Percentiles rank a stretch among this genome's conserved stretches.
phyloP scores from a whole-genome alignment of 30 jellyfish, hydroid and myxozoan species.

The Haliclystus octoradiatus region DNA sequence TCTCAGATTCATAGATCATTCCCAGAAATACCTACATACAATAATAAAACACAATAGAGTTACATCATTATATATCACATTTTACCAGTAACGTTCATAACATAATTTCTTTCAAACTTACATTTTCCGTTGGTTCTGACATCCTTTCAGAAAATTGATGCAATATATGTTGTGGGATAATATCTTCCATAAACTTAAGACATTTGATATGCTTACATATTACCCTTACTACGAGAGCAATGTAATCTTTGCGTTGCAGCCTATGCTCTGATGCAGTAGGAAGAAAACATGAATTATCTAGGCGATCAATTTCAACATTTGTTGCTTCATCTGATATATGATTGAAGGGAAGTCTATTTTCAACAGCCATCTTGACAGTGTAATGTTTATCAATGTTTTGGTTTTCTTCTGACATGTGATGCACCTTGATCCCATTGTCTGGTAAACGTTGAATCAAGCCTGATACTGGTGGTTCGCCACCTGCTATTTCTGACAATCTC shows the following conservation, averaged over 20 bases:
- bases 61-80: no score
- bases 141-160: constrained; percentile 9
- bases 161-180: constrained; percentile 5
- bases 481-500: not conserved
- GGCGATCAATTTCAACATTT: not conserved
- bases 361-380: constrained; percentile 13
- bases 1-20: constrained; percentile 18
- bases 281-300: not conserved
- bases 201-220: constrained; percentile 1
- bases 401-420: constrained; percentile 21
- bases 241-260: constrained; percentile 1
- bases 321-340: not conserved
- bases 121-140: constrained; percentile 13
- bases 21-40: constrained; percentile 15
- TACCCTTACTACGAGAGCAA: not conserved
- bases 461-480: not conserved
- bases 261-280: constrained; percentile 7
- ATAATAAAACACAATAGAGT: not conserved
- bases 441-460: not conserved
- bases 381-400: constrained; percentile 19
- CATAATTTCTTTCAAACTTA: no score
- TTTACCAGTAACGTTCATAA: no score
- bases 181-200: not conserved
- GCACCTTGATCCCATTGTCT: constrained; percentile 2
- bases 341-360: not conserved